phyloP scores from a whole-genome alignment of 2,797 vertebrate species.

The Austrolebias charrua region DNA sequence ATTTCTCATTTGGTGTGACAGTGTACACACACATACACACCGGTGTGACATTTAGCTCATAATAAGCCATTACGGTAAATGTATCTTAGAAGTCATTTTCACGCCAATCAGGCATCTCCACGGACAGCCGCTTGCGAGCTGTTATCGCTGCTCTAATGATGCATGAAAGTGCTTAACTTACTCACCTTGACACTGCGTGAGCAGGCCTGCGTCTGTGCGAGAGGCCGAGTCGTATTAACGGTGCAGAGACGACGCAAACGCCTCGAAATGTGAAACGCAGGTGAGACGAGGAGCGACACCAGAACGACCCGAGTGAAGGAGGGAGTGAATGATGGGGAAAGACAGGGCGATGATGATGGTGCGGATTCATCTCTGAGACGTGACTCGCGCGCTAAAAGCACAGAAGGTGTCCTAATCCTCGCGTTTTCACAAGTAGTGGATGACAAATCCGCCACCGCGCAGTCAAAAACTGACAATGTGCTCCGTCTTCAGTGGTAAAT shows the following conservation, averaged over 20 bases:
- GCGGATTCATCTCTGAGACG: slow-evolving; percentile 29
- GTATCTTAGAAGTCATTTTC: slow-evolving; percentile 62
- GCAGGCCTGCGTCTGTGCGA: slow-evolving; percentile 14
- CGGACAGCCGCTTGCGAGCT: slow-evolving; percentile 46
- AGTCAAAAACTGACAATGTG: slow-evolving; percentile 10
- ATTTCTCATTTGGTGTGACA: slow-evolving; percentile 8
- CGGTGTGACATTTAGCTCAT: slow-evolving; percentile 24
- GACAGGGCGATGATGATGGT: slow-evolving; percentile 34
- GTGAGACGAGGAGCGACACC: slow-evolving; percentile 42
- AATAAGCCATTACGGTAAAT: slow-evolving; percentile 52
- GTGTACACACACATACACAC: slow-evolving; percentile 19
- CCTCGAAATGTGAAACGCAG: slow-evolving; percentile 38
- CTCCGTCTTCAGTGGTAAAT: slow-evolving; percentile 1
- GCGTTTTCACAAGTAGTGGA: slow-evolving; percentile 19
- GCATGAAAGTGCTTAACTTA: slow-evolving; percentile 71
- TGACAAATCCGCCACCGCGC: slow-evolving; percentile 38
- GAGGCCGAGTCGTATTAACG: slow-evolving; percentile 11
- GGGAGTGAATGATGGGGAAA: slow-evolving; percentile 29
- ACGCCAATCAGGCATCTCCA: slow-evolving; percentile 61
- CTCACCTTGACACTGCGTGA: slow-evolving; percentile 66
- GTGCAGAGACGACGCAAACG: slow-evolving; percentile 24
- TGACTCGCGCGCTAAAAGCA: slow-evolving; percentile 46
- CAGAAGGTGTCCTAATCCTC: slow-evolving; percentile 45
- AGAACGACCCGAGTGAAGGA: not conserved
- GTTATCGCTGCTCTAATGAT: slow-evolving; percentile 75